A percentile compares a stretch with the other conserved stretches of the same genome.
phyloP scores from a whole-genome alignment of 2,888 invertebrate species.

The Notodonta ziczac region DNA sequence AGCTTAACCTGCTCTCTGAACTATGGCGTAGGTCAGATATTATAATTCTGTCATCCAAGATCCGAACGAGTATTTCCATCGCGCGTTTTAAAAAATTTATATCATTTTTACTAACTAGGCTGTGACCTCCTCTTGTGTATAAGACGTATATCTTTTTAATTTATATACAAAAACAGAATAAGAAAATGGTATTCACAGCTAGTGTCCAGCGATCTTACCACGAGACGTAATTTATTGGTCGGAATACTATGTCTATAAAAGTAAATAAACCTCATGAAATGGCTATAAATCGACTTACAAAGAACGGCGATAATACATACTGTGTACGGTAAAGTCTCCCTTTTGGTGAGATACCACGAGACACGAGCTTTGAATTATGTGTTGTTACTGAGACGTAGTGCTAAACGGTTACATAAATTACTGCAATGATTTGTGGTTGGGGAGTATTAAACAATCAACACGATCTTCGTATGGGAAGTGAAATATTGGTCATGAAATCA shows the following conservation, averaged over 20 bases:
- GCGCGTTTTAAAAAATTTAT: too few species aligned
- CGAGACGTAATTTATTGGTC: slow-evolving; percentile 73
- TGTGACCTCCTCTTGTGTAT: not conserved
- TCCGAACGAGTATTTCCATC: too few species aligned
- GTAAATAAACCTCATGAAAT: slow-evolving; percentile 82
- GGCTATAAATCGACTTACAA: slow-evolving; percentile 76
- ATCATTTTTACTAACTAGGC: too few species aligned
- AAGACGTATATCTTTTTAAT: slow-evolving; percentile 76
- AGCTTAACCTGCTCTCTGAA: too few species aligned
- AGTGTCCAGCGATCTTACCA: slow-evolving; percentile 64
- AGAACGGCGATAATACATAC: slow-evolving; percentile 63
- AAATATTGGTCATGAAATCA: not conserved
- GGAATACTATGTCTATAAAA: slow-evolving; percentile 69
- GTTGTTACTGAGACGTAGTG: slow-evolving; percentile 45
- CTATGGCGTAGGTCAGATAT: too few species aligned
- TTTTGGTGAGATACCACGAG: slow-evolving; percentile 52
- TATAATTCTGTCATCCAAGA: too few species aligned
- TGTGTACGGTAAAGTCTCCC: slow-evolving; percentile 50
- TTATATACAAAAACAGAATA: slow-evolving; percentile 82
- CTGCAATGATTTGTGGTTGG: slow-evolving; percentile 40
- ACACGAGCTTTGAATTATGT: slow-evolving; percentile 57
- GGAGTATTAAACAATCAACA: slow-evolving; percentile 5
- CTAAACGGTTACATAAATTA: slow-evolving; percentile 54
- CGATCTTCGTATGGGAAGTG: slow-evolving; percentile 1
- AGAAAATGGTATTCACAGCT: slow-evolving; percentile 77